Conservation (phyloP, 2,888 invertebrate genomes). For the Calameuta pallipes region DNA sequence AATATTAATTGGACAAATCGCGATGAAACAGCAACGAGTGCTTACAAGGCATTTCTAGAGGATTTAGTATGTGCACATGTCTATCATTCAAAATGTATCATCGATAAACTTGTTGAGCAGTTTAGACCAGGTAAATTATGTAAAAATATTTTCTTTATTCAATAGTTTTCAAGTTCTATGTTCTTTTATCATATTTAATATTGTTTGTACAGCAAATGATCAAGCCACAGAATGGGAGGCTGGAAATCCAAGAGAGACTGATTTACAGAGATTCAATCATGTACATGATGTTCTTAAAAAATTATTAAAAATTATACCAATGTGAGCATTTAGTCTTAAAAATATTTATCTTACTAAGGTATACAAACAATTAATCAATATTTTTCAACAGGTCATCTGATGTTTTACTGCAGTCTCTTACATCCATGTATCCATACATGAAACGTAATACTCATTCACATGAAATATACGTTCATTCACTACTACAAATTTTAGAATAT, state of each 20-base stretch:
- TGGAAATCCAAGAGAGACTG: slow-evolving; percentile 70
- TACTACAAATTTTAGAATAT: slow-evolving; percentile 81
- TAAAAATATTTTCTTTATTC: background rate
- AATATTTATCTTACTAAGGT: slow-evolving; percentile 19
- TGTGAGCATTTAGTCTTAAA: slow-evolving; percentile 66
- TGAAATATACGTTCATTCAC: slow-evolving; percentile 81
- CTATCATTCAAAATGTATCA: slow-evolving; percentile 72
- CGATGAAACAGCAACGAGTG: slow-evolving; percentile 66
- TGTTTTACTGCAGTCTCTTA: slow-evolving; percentile 74
- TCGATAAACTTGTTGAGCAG: slow-evolving; percentile 72
- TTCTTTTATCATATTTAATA: slow-evolving; percentile 17
- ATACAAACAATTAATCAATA: background rate
- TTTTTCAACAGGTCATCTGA: slow-evolving; percentile 75
- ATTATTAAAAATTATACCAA: slow-evolving; percentile 70
- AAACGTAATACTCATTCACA: slow-evolving; percentile 76
- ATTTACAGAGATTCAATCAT: slow-evolving; percentile 71
- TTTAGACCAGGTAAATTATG: slow-evolving; percentile 71
- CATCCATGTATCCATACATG: slow-evolving; percentile 81
- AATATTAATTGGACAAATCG: slow-evolving; percentile 72
- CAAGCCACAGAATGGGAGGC: slow-evolving; percentile 72
- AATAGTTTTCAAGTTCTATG: background rate
- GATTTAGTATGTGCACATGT: slow-evolving; percentile 78
- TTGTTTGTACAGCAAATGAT: slow-evolving; percentile 54
- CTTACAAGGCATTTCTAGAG: slow-evolving; percentile 74
- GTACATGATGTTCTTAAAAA: slow-evolving; percentile 71